phyloP scores from a whole-genome alignment of 2,888 invertebrate genomes.

The Drosophila mimetica region DNA sequence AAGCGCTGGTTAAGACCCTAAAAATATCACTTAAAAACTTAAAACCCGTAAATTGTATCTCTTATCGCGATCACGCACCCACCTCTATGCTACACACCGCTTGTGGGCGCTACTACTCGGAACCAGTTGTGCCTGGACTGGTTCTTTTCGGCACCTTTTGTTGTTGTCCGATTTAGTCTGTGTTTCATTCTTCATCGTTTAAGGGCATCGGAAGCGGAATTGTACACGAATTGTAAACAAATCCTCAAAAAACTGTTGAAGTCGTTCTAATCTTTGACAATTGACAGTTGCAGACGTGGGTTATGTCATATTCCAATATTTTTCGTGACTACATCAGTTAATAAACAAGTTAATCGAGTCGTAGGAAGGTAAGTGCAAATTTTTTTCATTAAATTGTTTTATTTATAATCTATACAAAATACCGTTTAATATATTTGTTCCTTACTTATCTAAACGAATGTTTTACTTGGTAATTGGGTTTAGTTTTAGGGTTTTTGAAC shows the following conservation, averaged over 20 bases:
- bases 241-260: conserved; percentile 38
- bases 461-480: not conserved
- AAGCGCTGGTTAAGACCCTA: too few relatives aligned
- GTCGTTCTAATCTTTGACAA: conserved; percentile 20
- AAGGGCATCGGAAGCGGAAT: conserved; percentile 25
- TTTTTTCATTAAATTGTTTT: not conserved
- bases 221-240: conserved; percentile 59
- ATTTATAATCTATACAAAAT: not conserved
- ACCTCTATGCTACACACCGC: conserved; percentile 13
- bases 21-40: too few relatives aligned
- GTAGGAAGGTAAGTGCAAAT: conserved; percentile 12
- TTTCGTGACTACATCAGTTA: conserved; percentile 3
- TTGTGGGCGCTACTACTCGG: not conserved
- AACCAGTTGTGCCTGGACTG: conserved; percentile 29
- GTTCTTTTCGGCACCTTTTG: conserved; percentile 38
- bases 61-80: not conserved
- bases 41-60: not conserved
- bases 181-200: conserved; percentile 37
- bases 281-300: not conserved
- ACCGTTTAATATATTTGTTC: not conserved
- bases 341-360: conserved; percentile 10
- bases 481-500: not conserved
- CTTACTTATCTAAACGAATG: not conserved
- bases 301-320: conserved; percentile 5
- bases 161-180: conserved; percentile 48